Conservation (phyloP, 2,797 vertebrate species). For the Myioborus melanocephalus region DNA sequence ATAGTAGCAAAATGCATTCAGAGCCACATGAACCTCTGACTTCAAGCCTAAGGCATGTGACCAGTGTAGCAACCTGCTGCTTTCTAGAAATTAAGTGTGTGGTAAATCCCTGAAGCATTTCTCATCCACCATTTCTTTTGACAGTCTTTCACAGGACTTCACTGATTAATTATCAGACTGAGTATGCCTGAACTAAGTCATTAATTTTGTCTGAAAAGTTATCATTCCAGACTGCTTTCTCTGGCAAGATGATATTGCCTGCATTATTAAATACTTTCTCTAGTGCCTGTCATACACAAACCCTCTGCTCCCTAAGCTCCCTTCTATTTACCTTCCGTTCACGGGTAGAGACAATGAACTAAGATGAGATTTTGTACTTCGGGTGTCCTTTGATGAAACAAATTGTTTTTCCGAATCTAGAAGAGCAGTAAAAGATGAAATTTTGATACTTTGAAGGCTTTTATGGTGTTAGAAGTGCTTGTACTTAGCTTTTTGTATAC, state of each 20-base stretch:
- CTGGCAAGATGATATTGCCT: conserved; percentile 30
- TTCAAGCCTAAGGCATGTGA: not conserved
- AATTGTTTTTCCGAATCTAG: not conserved
- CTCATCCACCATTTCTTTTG: conserved; percentile 7
- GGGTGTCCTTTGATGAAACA: not conserved
- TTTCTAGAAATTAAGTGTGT: conserved; percentile 7
- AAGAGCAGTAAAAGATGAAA: not conserved
- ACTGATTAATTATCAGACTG: conserved; percentile 56
- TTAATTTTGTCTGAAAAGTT: conserved; percentile 58
- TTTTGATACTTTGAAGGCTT: not conserved
- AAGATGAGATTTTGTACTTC: not conserved
- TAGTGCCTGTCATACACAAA: not conserved
- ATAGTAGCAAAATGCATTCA: not conserved
- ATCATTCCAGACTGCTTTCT: conserved; percentile 31
- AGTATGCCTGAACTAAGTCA: conserved; percentile 48
- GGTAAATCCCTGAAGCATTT: conserved; percentile 29
- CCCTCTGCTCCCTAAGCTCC: not conserved
- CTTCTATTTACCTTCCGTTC: not conserved
- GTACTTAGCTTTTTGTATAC: not conserved
- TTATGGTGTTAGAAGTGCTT: not conserved
- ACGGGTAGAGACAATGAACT: not conserved
- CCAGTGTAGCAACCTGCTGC: not conserved
- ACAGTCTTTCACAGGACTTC: not conserved
- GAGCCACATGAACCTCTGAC: not conserved
- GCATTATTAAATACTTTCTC: conserved; percentile 50